These are phyloP conservation scores for Pachydiplax longipennis DNA, from an alignment of 2,888 invertebrate species.

Conservation along the genomic window DNA sequence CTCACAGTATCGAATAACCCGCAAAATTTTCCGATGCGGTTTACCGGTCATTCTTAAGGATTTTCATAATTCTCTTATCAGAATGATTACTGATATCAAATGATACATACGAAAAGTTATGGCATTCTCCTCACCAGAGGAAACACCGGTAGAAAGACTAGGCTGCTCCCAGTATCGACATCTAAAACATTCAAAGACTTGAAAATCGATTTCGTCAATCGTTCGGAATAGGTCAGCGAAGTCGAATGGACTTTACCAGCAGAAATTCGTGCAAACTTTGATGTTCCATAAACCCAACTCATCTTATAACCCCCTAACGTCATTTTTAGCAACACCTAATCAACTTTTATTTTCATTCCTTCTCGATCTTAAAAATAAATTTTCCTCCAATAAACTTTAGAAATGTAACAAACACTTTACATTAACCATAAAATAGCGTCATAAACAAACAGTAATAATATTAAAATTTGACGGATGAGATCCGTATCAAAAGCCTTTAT, in stretches of 20 bases:
- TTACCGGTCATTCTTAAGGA: neutral
- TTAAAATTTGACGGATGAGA: conserved; percentile 1
- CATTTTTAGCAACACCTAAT: neutral
- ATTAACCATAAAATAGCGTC: conserved; percentile 30
- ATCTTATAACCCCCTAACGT: neutral
- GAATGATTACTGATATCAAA: neutral
- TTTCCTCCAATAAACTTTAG: conserved; percentile 33
- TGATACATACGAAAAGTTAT: neutral
- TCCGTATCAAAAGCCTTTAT: neutral
- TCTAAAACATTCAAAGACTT: neutral
- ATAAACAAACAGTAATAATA: conserved; percentile 39
- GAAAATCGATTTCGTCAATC: neutral
- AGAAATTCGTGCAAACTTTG: neutral
- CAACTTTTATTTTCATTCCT: neutral
- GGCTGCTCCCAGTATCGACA: neutral
- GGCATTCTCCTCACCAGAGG: neutral
- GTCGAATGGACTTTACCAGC: neutral
- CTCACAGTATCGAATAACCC: neutral
- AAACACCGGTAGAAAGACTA: neutral
- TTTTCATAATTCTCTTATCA: neutral
- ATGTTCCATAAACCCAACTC: neutral
- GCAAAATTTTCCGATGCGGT: neutral
- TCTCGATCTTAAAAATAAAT: conserved; percentile 33
- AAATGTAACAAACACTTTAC: conserved; percentile 42
- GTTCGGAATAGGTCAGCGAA: neutral